These are phyloP conservation scores for Trematomus loennbergii DNA, from an alignment of 2,113 vertebrate species.

Conservation along the genomic window DNA sequence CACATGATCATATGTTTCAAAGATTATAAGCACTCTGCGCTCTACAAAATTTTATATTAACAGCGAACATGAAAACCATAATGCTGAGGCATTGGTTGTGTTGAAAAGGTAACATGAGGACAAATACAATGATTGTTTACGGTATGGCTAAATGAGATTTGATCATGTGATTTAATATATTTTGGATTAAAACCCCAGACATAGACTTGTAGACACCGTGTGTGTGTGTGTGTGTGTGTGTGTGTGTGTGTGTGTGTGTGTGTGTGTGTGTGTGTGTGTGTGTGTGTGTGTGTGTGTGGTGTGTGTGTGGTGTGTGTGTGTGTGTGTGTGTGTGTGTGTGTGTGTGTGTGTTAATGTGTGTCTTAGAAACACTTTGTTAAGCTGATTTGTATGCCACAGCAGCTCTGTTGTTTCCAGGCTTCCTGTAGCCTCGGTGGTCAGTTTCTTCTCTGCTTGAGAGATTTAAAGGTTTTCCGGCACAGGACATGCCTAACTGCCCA, in stretches of 20 bases:
- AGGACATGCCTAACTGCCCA: conserved; percentile 25
- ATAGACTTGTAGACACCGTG: conserved; percentile 1
- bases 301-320: background rate
- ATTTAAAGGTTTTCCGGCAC: conserved; percentile 50
- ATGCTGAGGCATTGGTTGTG: background rate
- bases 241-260: background rate
- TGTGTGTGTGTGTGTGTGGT: background rate
- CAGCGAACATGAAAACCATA: background rate
- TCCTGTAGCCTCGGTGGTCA: conserved; percentile 52
- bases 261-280: too few species aligned
- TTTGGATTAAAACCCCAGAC: conserved; percentile 12
- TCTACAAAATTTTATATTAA: conserved; percentile 16
- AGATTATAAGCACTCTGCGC: conserved; percentile 5
- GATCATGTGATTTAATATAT: background rate
- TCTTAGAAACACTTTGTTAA: conserved; percentile 6
- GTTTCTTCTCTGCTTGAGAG: conserved; percentile 40
- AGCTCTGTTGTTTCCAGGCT: conserved; percentile 48
- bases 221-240: background rate
- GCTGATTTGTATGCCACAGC: conserved; percentile 57
- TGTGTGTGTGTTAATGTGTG: background rate
- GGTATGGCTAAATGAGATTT: background rate
- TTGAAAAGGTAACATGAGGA: background rate
- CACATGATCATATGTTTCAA: background rate
- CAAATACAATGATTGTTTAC: background rate
- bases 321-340: background rate